Base-by-base conservation (phyloP, 2,113 vertebrate species). In the Urocolius indicus region DNA sequence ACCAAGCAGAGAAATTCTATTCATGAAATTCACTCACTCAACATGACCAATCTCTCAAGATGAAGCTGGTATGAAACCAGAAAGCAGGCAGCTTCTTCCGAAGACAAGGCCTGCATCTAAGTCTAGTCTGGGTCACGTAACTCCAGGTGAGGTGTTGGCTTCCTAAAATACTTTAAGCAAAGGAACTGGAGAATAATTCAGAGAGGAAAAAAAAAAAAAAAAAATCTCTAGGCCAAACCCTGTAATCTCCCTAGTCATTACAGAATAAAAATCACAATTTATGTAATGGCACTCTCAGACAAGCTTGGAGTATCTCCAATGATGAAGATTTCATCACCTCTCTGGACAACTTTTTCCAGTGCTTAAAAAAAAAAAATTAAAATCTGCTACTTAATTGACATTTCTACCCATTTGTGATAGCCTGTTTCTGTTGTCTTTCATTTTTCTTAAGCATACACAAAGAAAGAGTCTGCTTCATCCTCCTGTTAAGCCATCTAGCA, bases 101-200 rank as follows among this genome's bases (percentile, higher is more conserved):
- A 38, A 75, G 67, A 75, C 45, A 21, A 41, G 16, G 9, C 16
- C 29, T 51, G 20, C 20, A 30, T 2, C 36, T 34, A 10, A 51
- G 54, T 21, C 51, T 75, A 0, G 6, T 43, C 58, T 32, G 49
- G 49, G 52, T 38, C 71, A 59, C 0, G 0, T 1, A n/a, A 27
- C 9, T 30, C 48, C 2, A 0, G 10, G 38, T 18, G 59, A 93
- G n/a, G 10, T 7, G 11, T 1, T 48, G 23, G 20, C 30, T 67
- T 75, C 49, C 46, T 74, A 72, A 93, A 72, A 38, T 4, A 16
- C 52, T 27, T 22, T 6, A 65, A 69, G 11, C 72, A 75, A 83
- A 76, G 72, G 34, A 86, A 61, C 32, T 19, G 13, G 49, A 49
- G 19, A 51, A 14, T 29, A 80, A 58, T 45, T 48, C 7, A 58